These are phyloP conservation scores for Gouania willdenowi DNA, from an alignment of 2,797 vertebrate species.

Conservation along the genomic window DNA sequence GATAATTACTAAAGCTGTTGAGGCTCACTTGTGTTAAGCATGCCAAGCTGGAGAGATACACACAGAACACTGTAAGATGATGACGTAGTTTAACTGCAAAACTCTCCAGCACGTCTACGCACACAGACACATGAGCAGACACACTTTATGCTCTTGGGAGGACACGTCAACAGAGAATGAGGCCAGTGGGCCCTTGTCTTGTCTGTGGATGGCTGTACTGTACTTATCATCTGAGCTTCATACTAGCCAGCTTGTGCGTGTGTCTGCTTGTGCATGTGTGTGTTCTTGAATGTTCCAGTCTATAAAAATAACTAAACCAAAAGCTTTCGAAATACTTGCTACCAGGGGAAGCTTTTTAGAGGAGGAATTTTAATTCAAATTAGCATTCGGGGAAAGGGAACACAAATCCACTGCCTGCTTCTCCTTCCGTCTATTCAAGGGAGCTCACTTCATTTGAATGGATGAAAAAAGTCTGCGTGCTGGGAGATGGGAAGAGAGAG, in stretches of 20 bases:
- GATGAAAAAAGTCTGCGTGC: slow-evolving; percentile 49
- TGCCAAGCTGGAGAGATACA: slow-evolving; percentile 7
- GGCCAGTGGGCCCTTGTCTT: slow-evolving; percentile 60
- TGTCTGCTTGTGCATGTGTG: neutral
- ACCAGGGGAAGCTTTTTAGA: slow-evolving; percentile 8
- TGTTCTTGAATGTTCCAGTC: neutral
- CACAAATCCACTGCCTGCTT: slow-evolving; percentile 20
- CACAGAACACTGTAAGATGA: slow-evolving; percentile 17
- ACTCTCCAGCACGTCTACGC: slow-evolving; percentile 8
- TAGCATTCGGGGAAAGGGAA: neutral
- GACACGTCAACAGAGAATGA: slow-evolving; percentile 46
- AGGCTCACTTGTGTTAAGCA: slow-evolving; percentile 49
- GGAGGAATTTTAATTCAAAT: slow-evolving; percentile 27
- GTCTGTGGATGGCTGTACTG: slow-evolving; percentile 51
- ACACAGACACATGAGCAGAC: slow-evolving; percentile 40
- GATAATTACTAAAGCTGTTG: slow-evolving; percentile 52
- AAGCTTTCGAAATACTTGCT: slow-evolving; percentile 10
- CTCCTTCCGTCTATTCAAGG: slow-evolving; percentile 14
- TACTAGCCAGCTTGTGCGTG: slow-evolving; percentile 1
- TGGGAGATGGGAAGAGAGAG: slow-evolving; percentile 56
- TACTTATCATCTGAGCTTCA: slow-evolving; percentile 42
- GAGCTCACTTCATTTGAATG: slow-evolving; percentile 35
- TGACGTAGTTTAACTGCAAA: slow-evolving; percentile 41
- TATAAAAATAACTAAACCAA: slow-evolving; percentile 19
- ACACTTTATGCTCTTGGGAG: slow-evolving; percentile 43